These are phyloP conservation scores for Polylopha cassiicola DNA, from an alignment of 2,888 invertebrate genomes.

Conservation along the genomic window DNA sequence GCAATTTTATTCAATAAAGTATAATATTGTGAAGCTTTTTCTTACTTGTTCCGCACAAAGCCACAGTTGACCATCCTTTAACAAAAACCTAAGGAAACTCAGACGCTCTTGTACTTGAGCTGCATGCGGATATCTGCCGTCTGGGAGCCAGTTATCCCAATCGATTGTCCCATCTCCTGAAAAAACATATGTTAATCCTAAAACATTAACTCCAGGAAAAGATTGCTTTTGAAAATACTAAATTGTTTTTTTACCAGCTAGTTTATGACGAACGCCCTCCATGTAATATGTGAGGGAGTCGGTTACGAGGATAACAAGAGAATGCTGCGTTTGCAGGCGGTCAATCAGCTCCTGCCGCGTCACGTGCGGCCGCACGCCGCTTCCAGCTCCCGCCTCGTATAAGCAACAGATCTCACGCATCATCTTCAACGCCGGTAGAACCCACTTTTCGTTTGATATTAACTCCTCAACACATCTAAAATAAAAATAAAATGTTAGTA, in stretches of 20 bases:
- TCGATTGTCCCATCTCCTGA: conserved; percentile 86
- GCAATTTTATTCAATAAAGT: too few species aligned
- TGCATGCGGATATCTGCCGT: conserved; percentile 93
- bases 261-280: conserved; percentile 85
- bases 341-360: conserved; percentile 88
- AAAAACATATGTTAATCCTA: conserved; percentile 18
- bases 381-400: conserved; percentile 87
- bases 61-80: conserved; percentile 98
- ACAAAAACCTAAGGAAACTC: conserved; percentile 92
- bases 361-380: conserved; percentile 65
- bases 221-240: too few species aligned
- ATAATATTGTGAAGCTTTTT: conserved; percentile 1
- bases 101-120: conserved; percentile 96
- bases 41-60: conserved; percentile 92
- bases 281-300: conserved; percentile 94
- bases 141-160: conserved; percentile 86
- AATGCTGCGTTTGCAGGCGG: conserved; percentile 92
- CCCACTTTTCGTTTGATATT: conserved; percentile 92
- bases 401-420: conserved; percentile 96
- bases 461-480: conserved; percentile 92
- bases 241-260: conserved; percentile 43
- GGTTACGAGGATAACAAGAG: conserved; percentile 94
- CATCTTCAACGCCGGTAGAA: conserved; percentile 94
- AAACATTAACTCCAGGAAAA: background rate
- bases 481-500: conserved; percentile 1